Evolutionary conservation across 2,888 invertebrate species (phyloP).

Genomic region (Nesidiocoris tenuis): DNA sequence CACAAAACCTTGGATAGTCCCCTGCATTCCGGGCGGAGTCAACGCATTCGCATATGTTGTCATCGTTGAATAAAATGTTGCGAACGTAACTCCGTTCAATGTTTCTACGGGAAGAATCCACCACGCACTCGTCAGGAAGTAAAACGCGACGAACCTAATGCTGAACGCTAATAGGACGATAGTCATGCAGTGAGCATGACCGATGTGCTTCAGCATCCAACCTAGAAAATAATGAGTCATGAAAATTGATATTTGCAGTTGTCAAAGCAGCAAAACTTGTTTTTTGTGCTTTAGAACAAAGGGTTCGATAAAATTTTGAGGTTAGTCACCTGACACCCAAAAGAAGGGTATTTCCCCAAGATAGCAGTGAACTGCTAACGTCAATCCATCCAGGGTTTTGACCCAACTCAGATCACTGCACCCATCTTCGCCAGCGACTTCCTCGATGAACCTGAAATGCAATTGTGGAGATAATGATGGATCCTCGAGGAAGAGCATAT

Average conservation of each 20-base stretch:
- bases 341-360: constrained; percentile 56
- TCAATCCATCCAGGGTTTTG: constrained; percentile 57
- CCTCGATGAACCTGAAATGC: constrained; percentile 43
- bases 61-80: constrained; percentile 84
- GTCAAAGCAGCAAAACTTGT: too few relatives aligned
- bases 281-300: too few relatives aligned
- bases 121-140: constrained; percentile 77
- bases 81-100: constrained; percentile 83
- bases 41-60: constrained; percentile 81
- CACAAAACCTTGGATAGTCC: constrained; percentile 83
- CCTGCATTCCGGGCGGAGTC: constrained; percentile 79
- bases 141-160: constrained; percentile 77
- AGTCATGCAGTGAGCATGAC: constrained; percentile 80
- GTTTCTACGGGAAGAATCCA: constrained; percentile 80
- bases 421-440: constrained; percentile 31
- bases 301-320: too few relatives aligned
- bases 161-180: constrained; percentile 78
- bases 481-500: too few relatives aligned
- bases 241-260: too few relatives aligned
- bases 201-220: constrained; percentile 72
- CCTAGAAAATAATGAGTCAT: too few relatives aligned
- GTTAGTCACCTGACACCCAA: constrained; percentile 54
- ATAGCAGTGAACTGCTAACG: constrained; percentile 55
- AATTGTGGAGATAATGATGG: too few relatives aligned
- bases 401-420: constrained; percentile 53